Evolutionary conservation across 2,113 vertebrate genomes (phyloP).

Genomic region (Silurus asotus): DNA sequence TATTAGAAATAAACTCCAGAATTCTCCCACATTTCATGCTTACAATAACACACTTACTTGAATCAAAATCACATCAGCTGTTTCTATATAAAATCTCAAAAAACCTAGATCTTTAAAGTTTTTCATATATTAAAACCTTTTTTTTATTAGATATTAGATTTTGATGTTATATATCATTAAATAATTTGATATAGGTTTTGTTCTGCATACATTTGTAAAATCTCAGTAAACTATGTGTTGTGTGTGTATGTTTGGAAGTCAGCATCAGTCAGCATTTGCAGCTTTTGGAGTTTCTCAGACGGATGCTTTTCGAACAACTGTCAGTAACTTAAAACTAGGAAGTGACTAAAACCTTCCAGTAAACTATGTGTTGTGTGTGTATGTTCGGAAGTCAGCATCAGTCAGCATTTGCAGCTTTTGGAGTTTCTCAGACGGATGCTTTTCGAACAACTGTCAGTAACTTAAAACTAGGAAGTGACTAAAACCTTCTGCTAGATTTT

Average conservation of each 20-base stretch:
- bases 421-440: neutral
- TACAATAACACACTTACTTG: too few relatives aligned
- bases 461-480: neutral
- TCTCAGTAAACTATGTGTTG: neutral
- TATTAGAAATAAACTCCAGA: too few relatives aligned
- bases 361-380: neutral
- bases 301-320: neutral
- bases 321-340: neutral
- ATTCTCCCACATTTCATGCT: too few relatives aligned
- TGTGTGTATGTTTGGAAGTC: neutral
- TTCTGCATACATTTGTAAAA: neutral
- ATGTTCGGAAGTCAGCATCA: neutral
- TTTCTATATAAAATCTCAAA: too few relatives aligned
- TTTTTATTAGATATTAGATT: too few relatives aligned
- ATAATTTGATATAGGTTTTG: neutral
- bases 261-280: neutral
- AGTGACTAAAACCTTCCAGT: too few relatives aligned
- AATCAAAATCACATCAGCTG: too few relatives aligned
- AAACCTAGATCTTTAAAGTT: too few relatives aligned
- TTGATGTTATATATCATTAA: too few relatives aligned
- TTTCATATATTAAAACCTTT: too few relatives aligned
- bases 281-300: neutral
- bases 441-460: neutral
- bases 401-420: neutral
- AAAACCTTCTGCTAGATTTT: slow-evolving; percentile 21